Conservation (phyloP, 2,888 invertebrate genomes). For the Apamea anceps region DNA sequence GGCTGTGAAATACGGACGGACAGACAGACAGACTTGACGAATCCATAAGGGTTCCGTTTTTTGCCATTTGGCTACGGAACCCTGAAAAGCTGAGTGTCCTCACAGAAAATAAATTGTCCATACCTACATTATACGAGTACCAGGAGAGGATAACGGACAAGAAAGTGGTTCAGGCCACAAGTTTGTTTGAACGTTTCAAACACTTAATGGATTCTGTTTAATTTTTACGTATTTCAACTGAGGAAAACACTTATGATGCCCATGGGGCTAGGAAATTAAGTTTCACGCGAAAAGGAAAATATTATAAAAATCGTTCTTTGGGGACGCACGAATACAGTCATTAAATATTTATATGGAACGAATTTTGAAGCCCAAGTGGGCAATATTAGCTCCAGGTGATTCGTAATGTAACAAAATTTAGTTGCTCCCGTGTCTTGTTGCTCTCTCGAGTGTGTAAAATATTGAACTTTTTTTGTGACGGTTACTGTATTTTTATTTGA, state of each 20-base stretch:
- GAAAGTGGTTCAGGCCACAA: slow-evolving; percentile 42
- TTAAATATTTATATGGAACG: slow-evolving; percentile 26
- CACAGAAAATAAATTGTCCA: not conserved
- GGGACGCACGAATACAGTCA: slow-evolving; percentile 25
- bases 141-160: not conserved
- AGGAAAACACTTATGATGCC: slow-evolving; percentile 55
- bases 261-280: slow-evolving; percentile 59
- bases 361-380: slow-evolving; percentile 12
- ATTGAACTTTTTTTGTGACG: not conserved
- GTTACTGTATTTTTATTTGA: not conserved
- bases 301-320: slow-evolving; percentile 57
- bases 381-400: not conserved
- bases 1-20: too few species aligned
- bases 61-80: too few species aligned
- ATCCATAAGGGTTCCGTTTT: too few species aligned
- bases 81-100: not conserved
- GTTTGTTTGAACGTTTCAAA: slow-evolving; percentile 47
- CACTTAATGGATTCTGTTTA: slow-evolving; percentile 55
- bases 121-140: not conserved
- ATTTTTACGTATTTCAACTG: slow-evolving; percentile 56
- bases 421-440: not conserved
- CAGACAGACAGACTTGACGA: too few species aligned
- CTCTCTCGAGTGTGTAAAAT: not conserved
- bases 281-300: slow-evolving; percentile 54
- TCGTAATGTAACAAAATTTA: not conserved